Evolutionary conservation across 2,113 vertebrate genomes (phyloP), one percentile per base, ranked within the genome.

Genomic region (Gallinago media): DNA sequence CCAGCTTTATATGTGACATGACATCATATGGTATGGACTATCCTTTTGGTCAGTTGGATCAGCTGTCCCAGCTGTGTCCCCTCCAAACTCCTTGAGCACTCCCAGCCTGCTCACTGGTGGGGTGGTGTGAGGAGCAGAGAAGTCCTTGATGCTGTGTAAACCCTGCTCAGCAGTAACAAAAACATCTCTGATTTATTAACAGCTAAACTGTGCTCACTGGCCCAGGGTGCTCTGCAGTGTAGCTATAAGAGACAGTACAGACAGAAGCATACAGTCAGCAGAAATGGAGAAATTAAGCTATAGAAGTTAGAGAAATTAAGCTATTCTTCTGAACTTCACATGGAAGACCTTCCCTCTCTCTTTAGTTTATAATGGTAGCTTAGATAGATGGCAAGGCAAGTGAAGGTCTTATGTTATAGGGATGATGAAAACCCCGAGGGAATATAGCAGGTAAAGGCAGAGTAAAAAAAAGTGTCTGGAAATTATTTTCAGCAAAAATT

Each of bases 61-160:
- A 77, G 5, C 19, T 86, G 25, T 68, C 42, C 73, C 2, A 2
- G 36, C 17, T 72, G 5, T 32, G 22, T 47, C 8, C 34, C 6
- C 13, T 77, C 65, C 3, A 38, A 88, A 0, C 11, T 32, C 7
- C 59, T 59, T 49, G 44, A 29, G 18, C 15, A 65, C 2, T 3
- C 11, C 7, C 14, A 47, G 26, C 3, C 36, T 76, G 2, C 26
- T 63, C 3, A 0, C 32, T 54, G 5, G 5, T 40, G 21, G 4
- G 17, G 3, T 34, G 20, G 12, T 0, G 4, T 17, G 15, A 70
- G 17, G 3, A 61, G 50, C 18, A 40, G 49, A 26, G 46, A 38
- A 72, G 23, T 0, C 9, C 29, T 62, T 34, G 26, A 5, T 34
- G 36, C 8, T 47, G 6, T 42, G 20, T 18, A 10, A 59, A 3